These are phyloP conservation scores for Drosophila flavopinicola DNA, from an alignment of 2,888 invertebrate species.

Conservation along the genomic window DNA sequence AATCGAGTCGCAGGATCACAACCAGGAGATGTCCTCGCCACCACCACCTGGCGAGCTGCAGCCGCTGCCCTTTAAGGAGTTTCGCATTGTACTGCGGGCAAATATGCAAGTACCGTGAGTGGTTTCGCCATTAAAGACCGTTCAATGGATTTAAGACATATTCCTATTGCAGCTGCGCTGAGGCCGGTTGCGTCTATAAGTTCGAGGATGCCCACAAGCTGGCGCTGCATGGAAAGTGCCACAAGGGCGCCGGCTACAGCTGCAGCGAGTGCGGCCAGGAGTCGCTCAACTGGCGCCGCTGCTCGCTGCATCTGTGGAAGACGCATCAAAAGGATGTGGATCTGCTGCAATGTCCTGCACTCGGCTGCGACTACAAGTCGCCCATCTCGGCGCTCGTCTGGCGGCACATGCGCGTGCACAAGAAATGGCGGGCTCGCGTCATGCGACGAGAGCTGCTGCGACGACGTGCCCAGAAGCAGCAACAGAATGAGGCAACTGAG, in stretches of 20 bases:
- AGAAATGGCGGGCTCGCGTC: constrained; percentile 81
- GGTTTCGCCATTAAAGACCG: too few species aligned
- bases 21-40: not conserved
- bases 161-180: constrained; percentile 84
- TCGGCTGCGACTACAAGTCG: constrained; percentile 86
- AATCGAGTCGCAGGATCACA: not conserved
- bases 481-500: constrained; percentile 23
- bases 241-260: constrained; percentile 84
- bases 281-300: constrained; percentile 87
- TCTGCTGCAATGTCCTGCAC: constrained; percentile 86
- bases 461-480: constrained; percentile 53
- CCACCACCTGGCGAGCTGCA: constrained; percentile 50
- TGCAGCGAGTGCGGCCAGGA: constrained; percentile 86
- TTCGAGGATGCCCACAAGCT: constrained; percentile 85
- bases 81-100: constrained; percentile 75
- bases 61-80: constrained; percentile 82
- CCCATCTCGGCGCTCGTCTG: constrained; percentile 86
- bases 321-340: constrained; percentile 87
- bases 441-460: constrained; percentile 74
- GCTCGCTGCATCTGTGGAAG: constrained; percentile 89
- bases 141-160: too few species aligned
- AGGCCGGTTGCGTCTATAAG: constrained; percentile 86
- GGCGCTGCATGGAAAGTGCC: constrained; percentile 86
- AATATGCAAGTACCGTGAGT: constrained; percentile 70
- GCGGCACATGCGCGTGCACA: constrained; percentile 88